A percentile compares a stretch with the other conserved stretches of the same genome.
Conservation (phyloP, 1,140 invertebrate genomes). For the Lepeophtheirus salmonis region DNA sequence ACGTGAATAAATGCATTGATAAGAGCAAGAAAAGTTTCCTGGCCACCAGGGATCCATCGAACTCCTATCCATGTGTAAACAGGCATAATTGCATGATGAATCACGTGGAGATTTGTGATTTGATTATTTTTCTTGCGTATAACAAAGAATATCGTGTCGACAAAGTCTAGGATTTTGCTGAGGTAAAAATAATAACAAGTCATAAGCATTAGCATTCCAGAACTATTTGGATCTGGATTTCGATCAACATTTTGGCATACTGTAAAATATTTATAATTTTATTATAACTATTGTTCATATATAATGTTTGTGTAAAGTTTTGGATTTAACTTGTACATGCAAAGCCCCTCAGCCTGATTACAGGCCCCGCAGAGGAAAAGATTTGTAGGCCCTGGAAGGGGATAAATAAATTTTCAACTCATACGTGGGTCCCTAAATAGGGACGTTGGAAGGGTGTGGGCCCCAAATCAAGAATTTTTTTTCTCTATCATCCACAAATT, state of each 20-base stretch:
- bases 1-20: conserved; percentile 38
- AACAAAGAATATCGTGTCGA: conserved; percentile 34
- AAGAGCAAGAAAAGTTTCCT: conserved; percentile 25
- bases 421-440: too few relatives aligned
- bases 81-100: conserved; percentile 37
- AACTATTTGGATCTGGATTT: not conserved
- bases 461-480: too few relatives aligned
- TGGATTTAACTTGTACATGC: not conserved
- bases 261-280: not conserved
- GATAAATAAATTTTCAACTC: too few relatives aligned
- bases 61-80: conserved; percentile 24
- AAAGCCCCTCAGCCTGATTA: not conserved
- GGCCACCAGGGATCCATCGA: conserved; percentile 12
- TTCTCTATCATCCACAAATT: too few relatives aligned
- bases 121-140: conserved; percentile 54
- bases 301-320: not conserved
- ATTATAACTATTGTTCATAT: not conserved
- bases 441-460: not conserved
- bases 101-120: conserved; percentile 51
- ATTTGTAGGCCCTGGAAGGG: too few relatives aligned
- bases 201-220: not conserved
- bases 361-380: too few relatives aligned
- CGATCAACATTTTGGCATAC: not conserved
- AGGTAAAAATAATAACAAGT: conserved; percentile 23
- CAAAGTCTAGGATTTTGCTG: conserved; percentile 22